Evolutionary conservation across 2,797 vertebrate genomes (phyloP), one percentile per base, ranked within the genome.

Genomic region (Psittacula derbiana): DNA sequence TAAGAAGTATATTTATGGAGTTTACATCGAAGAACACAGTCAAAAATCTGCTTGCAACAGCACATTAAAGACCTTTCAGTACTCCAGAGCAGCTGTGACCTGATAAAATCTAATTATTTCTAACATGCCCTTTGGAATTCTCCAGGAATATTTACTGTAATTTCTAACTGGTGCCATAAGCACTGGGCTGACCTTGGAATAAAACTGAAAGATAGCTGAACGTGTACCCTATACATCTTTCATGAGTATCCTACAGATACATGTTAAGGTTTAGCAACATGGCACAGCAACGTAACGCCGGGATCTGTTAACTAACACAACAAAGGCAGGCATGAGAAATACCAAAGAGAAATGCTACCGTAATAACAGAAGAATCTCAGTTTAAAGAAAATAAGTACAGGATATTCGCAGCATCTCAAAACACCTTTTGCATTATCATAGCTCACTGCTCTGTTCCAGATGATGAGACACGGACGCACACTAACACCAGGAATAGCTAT

Each of bases 51-150:
- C 95, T 97, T 96, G 88, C 96, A 85, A 91, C 58, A 92, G 81
- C 78, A 90, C 72, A 96, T 95, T 91, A 93, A 96, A 92, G 91
- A 88, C 58, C 86, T 96, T 97, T 98, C 86, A 88, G 91, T 96
- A 97, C 95, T 95, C 89, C 82, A 95, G 92, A 94, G 93, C 94
- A 97, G 96, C 92, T 97, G 94, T 96, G 93, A 98, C 97, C 90
- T 92, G 96, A 79, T 95, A 96, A 97, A 98, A 98, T 96, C 94
- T 96, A 98, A 98, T 98, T 97, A 97, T 98, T 97, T 97, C 91
- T 97, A 83, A 90, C 86, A 83, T 86, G 95, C 75, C 90, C 86
- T 66, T 95, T 94, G 86, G 96, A 98, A 98, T 96, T 97, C 92
- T 98, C 95, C 86, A 93, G 87, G 95, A 97, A 96, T 93, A 97